These are phyloP conservation scores for Falco naumanni DNA, from an alignment of 2,797 vertebrate species.

Conservation along the genomic window DNA sequence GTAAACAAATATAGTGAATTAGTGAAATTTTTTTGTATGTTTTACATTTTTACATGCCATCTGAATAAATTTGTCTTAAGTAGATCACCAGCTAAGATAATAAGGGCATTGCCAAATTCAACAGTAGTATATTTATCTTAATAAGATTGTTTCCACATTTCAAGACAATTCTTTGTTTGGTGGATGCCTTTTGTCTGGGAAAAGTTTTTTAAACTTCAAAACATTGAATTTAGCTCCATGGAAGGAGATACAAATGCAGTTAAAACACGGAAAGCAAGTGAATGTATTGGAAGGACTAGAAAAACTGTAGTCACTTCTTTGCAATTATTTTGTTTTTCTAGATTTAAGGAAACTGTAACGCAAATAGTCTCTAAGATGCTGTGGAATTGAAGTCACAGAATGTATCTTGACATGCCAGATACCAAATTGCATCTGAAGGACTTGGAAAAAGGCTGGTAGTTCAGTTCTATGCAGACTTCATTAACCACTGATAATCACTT, in stretches of 20 bases:
- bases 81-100: constrained; percentile 16
- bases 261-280: neutral
- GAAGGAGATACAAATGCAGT: neutral
- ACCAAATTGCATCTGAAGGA: neutral
- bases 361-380: neutral
- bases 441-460: neutral
- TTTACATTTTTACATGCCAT: neutral
- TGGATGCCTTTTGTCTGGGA: neutral
- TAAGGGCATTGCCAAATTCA: constrained; percentile 10
- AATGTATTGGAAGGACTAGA: neutral
- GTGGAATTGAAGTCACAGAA: neutral
- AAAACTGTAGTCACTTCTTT: neutral
- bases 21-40: neutral
- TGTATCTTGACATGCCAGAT: accelerated
- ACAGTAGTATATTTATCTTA: neutral
- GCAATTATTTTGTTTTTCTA: neutral
- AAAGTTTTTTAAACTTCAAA: neutral
- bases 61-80: neutral
- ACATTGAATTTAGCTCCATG: neutral
- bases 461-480: neutral
- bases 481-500: neutral
- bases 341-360: neutral
- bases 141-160: neutral
- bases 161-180: neutral
- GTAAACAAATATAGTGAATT: neutral